A percentile compares a stretch with the other conserved stretches of the same genome.
Conservation (phyloP, 1,140 invertebrate genomes). For the Lasioglossum albipes region DNA sequence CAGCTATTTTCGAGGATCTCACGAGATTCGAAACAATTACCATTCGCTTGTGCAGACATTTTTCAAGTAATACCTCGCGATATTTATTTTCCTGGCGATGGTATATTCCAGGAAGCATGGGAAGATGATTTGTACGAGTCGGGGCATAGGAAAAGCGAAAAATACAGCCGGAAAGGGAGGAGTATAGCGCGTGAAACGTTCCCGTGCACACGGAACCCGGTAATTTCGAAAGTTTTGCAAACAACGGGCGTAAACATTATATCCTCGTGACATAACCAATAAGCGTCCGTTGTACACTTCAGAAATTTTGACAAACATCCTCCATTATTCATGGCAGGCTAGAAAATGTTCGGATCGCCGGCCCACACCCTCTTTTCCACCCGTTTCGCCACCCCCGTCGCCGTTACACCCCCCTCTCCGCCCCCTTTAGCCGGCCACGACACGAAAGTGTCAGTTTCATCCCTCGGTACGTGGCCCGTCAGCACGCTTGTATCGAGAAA, state of each 20-base stretch:
- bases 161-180: background rate
- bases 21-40: no score
- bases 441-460: constrained; percentile 67
- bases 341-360: constrained; percentile 61
- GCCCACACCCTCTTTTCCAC: no score
- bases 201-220: background rate
- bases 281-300: constrained; percentile 52
- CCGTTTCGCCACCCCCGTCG: no score
- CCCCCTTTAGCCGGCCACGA: constrained; percentile 50
- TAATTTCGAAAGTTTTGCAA: constrained; percentile 29
- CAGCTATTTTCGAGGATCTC: no score
- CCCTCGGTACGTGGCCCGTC: constrained; percentile 51
- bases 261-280: constrained; percentile 49
- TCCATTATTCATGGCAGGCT: constrained; percentile 76
- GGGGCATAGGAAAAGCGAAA: background rate
- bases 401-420: background rate
- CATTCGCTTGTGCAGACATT: no score
- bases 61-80: no score
- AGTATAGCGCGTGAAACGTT: background rate
- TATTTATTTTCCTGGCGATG: no score
- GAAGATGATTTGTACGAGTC: no score
- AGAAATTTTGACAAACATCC: constrained; percentile 72
- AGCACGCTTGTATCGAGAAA: constrained; percentile 55
- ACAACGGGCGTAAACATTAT: constrained; percentile 24
- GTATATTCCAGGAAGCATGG: no score